phyloP scores from a whole-genome alignment of 2,797 vertebrate species.

The Lacerta bilineata region DNA sequence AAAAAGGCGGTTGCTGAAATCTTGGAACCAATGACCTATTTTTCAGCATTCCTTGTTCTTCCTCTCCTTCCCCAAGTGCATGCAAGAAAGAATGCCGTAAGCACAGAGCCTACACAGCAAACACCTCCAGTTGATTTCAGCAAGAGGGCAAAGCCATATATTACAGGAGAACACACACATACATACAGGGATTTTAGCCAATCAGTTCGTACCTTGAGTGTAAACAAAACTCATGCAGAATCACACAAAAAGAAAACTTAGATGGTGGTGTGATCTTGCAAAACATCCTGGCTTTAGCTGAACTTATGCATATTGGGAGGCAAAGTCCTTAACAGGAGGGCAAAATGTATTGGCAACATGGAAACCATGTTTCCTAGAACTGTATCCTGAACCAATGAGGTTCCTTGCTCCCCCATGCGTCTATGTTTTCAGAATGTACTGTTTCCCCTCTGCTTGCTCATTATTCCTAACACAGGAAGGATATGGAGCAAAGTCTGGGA shows the following conservation, averaged over 20 bases:
- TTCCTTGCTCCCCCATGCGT: neutral
- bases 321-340: neutral
- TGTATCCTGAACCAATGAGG: neutral
- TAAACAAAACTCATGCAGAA: neutral
- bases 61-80: neutral
- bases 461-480: neutral
- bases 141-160: neutral
- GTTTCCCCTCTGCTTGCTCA: neutral
- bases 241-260: neutral
- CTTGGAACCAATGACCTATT: neutral
- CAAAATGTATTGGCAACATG: neutral
- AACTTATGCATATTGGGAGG: neutral
- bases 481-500: neutral
- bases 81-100: neutral
- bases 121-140: neutral
- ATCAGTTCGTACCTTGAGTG: neutral
- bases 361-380: neutral
- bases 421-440: neutral
- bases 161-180: neutral
- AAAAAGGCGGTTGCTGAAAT: conserved; percentile 10
- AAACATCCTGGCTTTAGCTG: neutral
- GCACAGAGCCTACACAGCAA: neutral
- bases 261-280: neutral
- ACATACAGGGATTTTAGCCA: neutral
- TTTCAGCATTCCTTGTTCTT: neutral